Conservation (phyloP, 2,888 invertebrate genomes). For the Drosophila parthenogenetica region DNA sequence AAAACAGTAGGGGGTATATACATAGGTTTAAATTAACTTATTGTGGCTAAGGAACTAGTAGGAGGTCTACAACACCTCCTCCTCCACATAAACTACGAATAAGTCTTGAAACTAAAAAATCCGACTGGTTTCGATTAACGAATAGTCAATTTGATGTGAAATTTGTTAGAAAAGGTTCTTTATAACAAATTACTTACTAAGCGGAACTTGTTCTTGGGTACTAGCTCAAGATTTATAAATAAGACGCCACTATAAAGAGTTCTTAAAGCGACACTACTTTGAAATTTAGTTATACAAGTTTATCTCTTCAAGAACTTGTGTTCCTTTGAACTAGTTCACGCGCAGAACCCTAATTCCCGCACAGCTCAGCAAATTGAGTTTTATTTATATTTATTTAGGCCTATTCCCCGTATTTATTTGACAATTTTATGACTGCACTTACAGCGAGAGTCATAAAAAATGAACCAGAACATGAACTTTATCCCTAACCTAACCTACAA, state of each 20-base stretch:
- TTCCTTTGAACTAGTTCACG: slow-evolving; percentile 4
- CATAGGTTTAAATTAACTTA: too few species aligned
- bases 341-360: not conserved
- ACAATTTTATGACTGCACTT: slow-evolving; percentile 28
- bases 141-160: too few species aligned
- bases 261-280: too few species aligned
- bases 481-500: slow-evolving; percentile 20
- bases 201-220: not conserved
- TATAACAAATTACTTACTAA: not conserved
- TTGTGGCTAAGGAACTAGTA: too few species aligned
- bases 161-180: not conserved
- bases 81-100: too few species aligned
- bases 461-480: not conserved
- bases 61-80: too few species aligned
- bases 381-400: slow-evolving; percentile 8
- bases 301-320: too few species aligned
- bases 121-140: too few species aligned
- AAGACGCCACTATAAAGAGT: too few species aligned
- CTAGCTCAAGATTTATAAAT: not conserved
- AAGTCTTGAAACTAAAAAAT: too few species aligned
- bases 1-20: too few species aligned
- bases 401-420: slow-evolving; percentile 16
- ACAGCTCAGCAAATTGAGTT: slow-evolving; percentile 13
- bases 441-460: slow-evolving; percentile 5
- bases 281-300: too few species aligned